phyloP scores from a whole-genome alignment of 2,113 vertebrate species.

The human (Homo sapiens) region DNA sequence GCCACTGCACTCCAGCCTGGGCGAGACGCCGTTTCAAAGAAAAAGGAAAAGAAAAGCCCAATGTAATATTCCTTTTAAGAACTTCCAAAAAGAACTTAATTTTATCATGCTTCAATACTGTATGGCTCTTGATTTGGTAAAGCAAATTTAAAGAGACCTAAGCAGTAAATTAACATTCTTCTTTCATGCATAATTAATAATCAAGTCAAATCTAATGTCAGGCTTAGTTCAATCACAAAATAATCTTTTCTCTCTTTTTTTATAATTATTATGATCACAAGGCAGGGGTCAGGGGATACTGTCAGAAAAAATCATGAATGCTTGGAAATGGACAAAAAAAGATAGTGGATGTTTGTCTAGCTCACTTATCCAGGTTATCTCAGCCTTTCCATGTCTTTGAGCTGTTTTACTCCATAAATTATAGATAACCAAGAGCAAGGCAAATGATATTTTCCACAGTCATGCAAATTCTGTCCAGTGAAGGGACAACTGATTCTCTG shows the following conservation, averaged over 20 bases:
- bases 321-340: neutral
- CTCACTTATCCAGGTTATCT: neutral
- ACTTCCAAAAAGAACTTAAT: slow-evolving; percentile 7
- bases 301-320: neutral
- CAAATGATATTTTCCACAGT: neutral
- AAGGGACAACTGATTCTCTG: neutral
- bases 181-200: neutral
- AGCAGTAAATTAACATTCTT: neutral
- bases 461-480: neutral
- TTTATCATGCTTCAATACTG: neutral
- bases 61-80: neutral
- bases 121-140: neutral
- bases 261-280: neutral
- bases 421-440: neutral
- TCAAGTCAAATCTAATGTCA: neutral
- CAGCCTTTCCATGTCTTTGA: neutral
- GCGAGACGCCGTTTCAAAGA: neutral
- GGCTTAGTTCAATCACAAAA: neutral
- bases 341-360: neutral
- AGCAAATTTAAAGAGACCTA: neutral
- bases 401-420: neutral
- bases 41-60: neutral
- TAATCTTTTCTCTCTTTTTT: neutral
- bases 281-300: neutral
- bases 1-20: no score